These are phyloP conservation scores for Poeciliopsis prolifica DNA, from an alignment of 2,113 vertebrate genomes.

Conservation along the genomic window DNA sequence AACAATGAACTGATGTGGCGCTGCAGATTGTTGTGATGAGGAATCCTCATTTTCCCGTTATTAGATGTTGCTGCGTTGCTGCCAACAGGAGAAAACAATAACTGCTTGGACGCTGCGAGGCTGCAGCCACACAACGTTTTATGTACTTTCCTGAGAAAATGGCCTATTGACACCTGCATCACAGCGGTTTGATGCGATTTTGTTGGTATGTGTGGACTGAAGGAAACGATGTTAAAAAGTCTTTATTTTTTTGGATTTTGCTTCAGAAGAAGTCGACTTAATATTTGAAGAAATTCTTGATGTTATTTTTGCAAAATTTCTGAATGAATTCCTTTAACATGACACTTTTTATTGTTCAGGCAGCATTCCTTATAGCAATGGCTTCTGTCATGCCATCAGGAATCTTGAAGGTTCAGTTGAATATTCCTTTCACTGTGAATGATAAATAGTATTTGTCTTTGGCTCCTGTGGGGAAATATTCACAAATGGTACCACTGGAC, in stretches of 20 bases:
- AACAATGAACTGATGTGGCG: constrained; percentile 1
- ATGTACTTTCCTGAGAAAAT: constrained; percentile 18
- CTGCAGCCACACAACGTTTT: background rate
- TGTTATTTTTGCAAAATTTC: background rate
- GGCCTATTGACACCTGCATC: background rate
- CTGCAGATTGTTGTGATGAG: constrained; percentile 1
- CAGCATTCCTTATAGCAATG: background rate
- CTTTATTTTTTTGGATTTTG: background rate
- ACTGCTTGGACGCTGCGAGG: background rate
- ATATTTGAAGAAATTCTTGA: background rate
- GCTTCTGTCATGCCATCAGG: background rate
- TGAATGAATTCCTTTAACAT: no score
- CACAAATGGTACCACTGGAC: no score
- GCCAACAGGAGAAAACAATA: constrained; percentile 18
- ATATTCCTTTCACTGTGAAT: no score
- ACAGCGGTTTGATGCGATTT: background rate
- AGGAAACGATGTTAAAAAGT: background rate
- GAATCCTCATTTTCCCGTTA: constrained; percentile 29
- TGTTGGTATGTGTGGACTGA: background rate
- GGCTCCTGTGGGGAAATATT: no score
- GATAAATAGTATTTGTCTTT: no score
- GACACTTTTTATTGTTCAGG: no score
- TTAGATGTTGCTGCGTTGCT: constrained; percentile 16
- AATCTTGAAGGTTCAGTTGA: no score
- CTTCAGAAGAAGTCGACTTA: background rate